Evolutionary conservation across 1,140 invertebrate species (phyloP).

Genomic region (Bombus picipes): DNA sequence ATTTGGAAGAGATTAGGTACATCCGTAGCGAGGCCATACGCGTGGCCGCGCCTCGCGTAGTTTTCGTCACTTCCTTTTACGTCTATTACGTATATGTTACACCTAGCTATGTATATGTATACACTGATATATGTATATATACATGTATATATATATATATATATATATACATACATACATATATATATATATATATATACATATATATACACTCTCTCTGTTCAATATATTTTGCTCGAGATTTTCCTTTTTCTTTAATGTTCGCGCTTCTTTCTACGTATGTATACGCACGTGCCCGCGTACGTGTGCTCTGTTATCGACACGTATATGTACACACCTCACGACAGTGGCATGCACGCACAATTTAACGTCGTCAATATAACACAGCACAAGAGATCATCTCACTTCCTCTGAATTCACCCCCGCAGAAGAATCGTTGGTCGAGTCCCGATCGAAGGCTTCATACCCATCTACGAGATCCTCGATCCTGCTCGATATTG

Average conservation of each 20-base stretch:
- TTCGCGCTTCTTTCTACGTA: background rate
- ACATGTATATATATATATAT: conserved; percentile 24
- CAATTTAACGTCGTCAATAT: conserved; percentile 28
- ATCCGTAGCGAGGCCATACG: conserved; percentile 54
- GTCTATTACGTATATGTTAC: conserved; percentile 44
- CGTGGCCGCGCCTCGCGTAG: conserved; percentile 45
- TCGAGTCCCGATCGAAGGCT: conserved; percentile 21
- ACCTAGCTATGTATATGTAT: conserved; percentile 27
- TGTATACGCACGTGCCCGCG: conserved; percentile 47
- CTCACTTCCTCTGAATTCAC: conserved; percentile 30
- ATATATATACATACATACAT: too few relatives aligned
- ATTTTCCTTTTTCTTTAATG: background rate
- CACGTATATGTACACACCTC: conserved; percentile 43
- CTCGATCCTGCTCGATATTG: conserved; percentile 19
- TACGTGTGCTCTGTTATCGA: conserved; percentile 45
- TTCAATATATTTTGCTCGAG: background rate
- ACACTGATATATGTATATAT: background rate
- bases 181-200: background rate
- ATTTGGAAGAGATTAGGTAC: conserved; percentile 73
- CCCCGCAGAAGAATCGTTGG: background rate
- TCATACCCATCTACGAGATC: conserved; percentile 28
- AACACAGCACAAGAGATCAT: conserved; percentile 60
- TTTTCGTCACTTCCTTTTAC: conserved; percentile 54
- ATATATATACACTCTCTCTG: too few relatives aligned
- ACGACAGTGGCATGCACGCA: conserved; percentile 33